Conservation (phyloP, 2,888 invertebrate genomes). For the Cheilosia pagana region DNA sequence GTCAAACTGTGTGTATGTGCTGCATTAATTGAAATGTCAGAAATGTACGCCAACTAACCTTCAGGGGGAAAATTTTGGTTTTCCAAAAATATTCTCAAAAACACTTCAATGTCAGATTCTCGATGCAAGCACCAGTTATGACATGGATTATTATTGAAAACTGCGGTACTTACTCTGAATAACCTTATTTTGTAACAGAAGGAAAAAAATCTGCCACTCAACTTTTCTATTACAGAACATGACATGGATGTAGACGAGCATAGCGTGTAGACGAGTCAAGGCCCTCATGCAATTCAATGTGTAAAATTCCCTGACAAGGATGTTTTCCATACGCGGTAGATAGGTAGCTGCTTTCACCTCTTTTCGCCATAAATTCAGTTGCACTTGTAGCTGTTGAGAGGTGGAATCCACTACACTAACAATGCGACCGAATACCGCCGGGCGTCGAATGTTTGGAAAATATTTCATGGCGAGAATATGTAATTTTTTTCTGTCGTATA, state of each 20-base stretch:
- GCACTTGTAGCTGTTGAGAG: slow-evolving; percentile 28
- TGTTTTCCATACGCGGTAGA: background rate
- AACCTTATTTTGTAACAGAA: slow-evolving; percentile 20
- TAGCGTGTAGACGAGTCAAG: slow-evolving; percentile 46
- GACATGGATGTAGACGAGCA: slow-evolving; percentile 52
- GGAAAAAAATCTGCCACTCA: slow-evolving; percentile 22
- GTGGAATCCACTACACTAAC: slow-evolving; percentile 27
- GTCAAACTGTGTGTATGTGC: too few species aligned
- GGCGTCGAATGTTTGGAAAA: slow-evolving; percentile 23
- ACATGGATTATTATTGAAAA: slow-evolving; percentile 24
- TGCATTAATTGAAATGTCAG: background rate
- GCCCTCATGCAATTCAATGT: slow-evolving; percentile 35
- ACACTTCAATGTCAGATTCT: slow-evolving; percentile 14
- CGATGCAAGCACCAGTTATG: slow-evolving; percentile 9
- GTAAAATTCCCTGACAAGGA: slow-evolving; percentile 28
- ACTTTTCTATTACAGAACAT: slow-evolving; percentile 44
- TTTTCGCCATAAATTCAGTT: slow-evolving; percentile 19
- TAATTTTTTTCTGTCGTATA: slow-evolving; percentile 11
- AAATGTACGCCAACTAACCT: background rate
- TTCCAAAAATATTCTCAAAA: background rate
- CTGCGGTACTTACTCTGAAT: background rate
- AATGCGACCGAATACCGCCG: slow-evolving; percentile 7
- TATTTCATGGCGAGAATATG: slow-evolving; percentile 31
- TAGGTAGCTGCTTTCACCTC: background rate
- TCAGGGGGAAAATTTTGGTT: background rate